Evolutionary conservation across 2,888 invertebrate genomes (phyloP), one percentile per base, ranked within the genome.

Genomic region (Microctonus brassicae): DNA sequence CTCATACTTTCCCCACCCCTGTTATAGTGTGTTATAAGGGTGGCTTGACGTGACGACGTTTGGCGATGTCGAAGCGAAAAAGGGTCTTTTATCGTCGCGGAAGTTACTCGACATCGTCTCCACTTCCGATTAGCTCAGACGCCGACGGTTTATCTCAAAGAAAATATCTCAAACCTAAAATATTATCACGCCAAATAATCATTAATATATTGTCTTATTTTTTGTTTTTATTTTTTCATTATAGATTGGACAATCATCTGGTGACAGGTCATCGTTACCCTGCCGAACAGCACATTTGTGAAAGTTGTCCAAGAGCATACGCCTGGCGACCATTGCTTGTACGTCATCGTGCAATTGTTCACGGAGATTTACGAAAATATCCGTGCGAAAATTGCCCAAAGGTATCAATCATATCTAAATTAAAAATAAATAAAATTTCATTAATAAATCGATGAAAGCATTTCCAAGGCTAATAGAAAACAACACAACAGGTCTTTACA

Each of bases 341-440:
- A 74, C 92, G 95, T 63, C 97, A 97, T 88, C 93, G 95, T 70
- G 94, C 95, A 1, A 89, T 94, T 61, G 91, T 92, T 52, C 95
- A 96, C 88, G 94, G 95, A 29, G 94, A 94, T 85, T 91, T 93
- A 73, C 91, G 95, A 80, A 94, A 95, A 85, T 97, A 96, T 88
- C 94, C 95, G 76, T 98, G 98, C 89, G 97, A 98, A 87, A 97
- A 97, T 87, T 96, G 96, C 86, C 91, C 94, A 77, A 95, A 94
- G 92, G 94, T 94, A 89, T 89, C 90, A 84, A 78, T 62, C n/a
- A 42, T 9, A 24, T 65, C 33, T 20, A 52, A 4, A 4, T 58
- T 55, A 34, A n/a, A 36, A 13, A 34, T 34, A 13, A 42, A 17
- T 58, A 39, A 22, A 11, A 22, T 20, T 29, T 24, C 6, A 11